Percentiles rank a stretch among this genome's conserved stretches.
These are phyloP conservation scores for Drosophila biarmipes DNA, from an alignment of 1,140 invertebrate species.

Conservation along the genomic window DNA sequence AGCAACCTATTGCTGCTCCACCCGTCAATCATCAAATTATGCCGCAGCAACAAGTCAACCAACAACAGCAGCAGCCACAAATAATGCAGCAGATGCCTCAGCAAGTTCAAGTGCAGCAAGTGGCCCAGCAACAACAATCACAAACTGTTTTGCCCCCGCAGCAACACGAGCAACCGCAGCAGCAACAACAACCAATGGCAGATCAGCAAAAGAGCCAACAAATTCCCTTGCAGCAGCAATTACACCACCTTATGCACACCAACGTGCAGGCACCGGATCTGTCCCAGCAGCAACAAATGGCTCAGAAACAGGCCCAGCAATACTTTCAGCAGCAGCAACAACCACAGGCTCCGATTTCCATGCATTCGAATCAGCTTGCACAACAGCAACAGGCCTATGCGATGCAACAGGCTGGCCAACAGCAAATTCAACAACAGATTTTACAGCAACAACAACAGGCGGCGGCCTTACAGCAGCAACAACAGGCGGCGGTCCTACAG, in stretches of 20 bases:
- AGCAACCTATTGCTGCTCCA: conserved; percentile 36
- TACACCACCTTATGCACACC: conserved; percentile 69
- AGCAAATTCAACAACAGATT: conserved; percentile 43
- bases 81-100: conserved; percentile 38
- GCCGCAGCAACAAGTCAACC: conserved; percentile 37
- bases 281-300: conserved; percentile 64
- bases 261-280: conserved; percentile 56
- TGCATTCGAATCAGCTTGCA: conserved; percentile 37
- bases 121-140: conserved; percentile 26
- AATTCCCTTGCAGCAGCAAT: conserved; percentile 73
- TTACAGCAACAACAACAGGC: conserved; percentile 46
- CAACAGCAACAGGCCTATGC: conserved; percentile 40
- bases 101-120: conserved; percentile 51
- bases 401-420: conserved; percentile 45
- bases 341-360: conserved; percentile 26
- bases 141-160: conserved; percentile 48
- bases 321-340: conserved; percentile 47
- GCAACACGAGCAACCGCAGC: conserved; percentile 80
- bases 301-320: conserved; percentile 54
- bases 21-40: conserved; percentile 32
- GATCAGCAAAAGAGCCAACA: conserved; percentile 71
- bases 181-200: conserved; percentile 79
- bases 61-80: conserved; percentile 48
- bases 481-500: conserved; percentile 34
- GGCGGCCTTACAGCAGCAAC: conserved; percentile 44